phyloP scores from a whole-genome alignment of 2,113 vertebrate genomes.

The Columba janthina region DNA sequence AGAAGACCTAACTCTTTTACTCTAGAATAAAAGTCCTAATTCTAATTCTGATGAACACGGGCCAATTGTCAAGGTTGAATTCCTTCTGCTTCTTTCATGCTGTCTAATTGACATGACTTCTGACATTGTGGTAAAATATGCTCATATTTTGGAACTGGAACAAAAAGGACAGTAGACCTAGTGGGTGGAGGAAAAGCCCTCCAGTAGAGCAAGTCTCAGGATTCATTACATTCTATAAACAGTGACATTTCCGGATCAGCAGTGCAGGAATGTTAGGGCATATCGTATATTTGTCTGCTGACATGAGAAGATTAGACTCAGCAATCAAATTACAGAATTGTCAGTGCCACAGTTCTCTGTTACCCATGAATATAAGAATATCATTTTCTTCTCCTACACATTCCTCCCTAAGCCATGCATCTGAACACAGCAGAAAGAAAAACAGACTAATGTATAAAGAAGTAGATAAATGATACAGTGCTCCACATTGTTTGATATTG shows the following conservation, averaged over 20 bases:
- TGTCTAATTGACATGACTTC: slow-evolving; percentile 14
- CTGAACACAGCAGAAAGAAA: neutral
- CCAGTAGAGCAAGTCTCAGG: slow-evolving; percentile 20
- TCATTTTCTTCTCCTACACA: neutral
- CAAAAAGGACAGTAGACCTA: neutral
- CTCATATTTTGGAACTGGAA: neutral
- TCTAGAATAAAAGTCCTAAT: neutral
- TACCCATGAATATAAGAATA: neutral
- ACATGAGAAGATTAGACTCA: slow-evolving; percentile 12
- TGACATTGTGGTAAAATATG: slow-evolving; percentile 32
- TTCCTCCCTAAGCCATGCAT: neutral
- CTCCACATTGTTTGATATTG: neutral
- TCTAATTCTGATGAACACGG: neutral
- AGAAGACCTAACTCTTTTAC: neutral
- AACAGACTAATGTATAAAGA: neutral
- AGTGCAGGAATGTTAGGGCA: neutral
- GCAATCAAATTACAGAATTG: slow-evolving; percentile 16
- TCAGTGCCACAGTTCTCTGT: neutral
- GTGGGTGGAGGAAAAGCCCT: neutral
- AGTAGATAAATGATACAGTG: neutral
- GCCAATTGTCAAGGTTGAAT: slow-evolving; percentile 24
- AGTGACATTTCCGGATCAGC: slow-evolving; percentile 11
- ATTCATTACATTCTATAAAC: slow-evolving; percentile 34
- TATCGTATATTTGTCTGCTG: neutral
- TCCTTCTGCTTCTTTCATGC: neutral